Evolutionary conservation across 1,140 invertebrate genomes (phyloP).

Genomic region (Cherax quadricarinatus): DNA sequence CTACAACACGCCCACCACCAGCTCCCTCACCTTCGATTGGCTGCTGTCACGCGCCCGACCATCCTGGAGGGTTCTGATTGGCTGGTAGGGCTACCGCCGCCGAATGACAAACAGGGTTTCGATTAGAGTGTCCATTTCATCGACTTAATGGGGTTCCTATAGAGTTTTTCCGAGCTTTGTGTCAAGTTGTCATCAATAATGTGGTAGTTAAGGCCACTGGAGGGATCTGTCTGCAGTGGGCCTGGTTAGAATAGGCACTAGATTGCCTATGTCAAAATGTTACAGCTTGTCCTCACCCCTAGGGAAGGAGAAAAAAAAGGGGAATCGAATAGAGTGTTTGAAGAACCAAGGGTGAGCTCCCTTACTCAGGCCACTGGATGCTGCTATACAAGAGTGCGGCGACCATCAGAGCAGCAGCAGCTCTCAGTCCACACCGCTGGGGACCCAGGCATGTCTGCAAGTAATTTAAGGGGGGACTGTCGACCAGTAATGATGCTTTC

Average conservation of each 20-base stretch:
- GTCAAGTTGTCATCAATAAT: conserved; percentile 72
- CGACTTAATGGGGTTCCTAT: conserved; percentile 72
- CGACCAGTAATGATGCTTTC: background rate
- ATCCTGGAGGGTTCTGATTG: conserved; percentile 35
- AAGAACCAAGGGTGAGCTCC: background rate
- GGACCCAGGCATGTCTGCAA: background rate
- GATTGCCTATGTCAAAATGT: conserved; percentile 49
- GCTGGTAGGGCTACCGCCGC: conserved; percentile 32
- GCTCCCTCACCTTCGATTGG: conserved; percentile 24
- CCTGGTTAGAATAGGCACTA: background rate
- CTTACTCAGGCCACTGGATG: background rate
- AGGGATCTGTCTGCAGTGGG: conserved; percentile 48
- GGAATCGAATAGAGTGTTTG: conserved; percentile 42
- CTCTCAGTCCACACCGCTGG: background rate
- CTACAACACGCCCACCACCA: conserved; percentile 7
- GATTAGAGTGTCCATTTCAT: conserved; percentile 72
- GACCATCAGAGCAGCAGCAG: background rate
- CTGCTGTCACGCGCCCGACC: conserved; percentile 22
- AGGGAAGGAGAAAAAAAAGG: background rate
- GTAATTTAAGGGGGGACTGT: background rate
- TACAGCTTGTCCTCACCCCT: conserved; percentile 13
- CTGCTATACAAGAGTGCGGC: background rate
- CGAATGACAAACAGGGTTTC: conserved; percentile 71
- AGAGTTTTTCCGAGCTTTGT: conserved; percentile 70
- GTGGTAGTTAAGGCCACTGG: conserved; percentile 62